Percentiles rank a stretch among this genome's conserved stretches.
These are phyloP conservation scores for Kryptolebias marmoratus DNA, from an alignment of 2,113 vertebrate species.

Conservation along the genomic window DNA sequence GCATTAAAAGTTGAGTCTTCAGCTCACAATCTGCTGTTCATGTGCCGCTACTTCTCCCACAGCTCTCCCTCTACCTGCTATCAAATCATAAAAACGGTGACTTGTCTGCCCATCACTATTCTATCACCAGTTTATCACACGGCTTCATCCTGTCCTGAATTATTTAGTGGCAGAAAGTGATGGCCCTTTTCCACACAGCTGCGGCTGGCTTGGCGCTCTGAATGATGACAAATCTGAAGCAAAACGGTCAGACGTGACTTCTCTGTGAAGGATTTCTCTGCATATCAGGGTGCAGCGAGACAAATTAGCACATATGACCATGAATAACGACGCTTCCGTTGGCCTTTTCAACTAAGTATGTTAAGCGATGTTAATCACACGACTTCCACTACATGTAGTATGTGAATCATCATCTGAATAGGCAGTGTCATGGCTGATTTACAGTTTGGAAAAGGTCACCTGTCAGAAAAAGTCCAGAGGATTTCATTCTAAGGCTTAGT, in stretches of 20 bases:
- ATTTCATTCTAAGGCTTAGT: not conserved
- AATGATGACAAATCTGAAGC: slow-evolving; percentile 26
- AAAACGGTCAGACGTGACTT: slow-evolving; percentile 22
- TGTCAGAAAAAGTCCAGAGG: not conserved
- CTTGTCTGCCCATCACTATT: slow-evolving; percentile 20
- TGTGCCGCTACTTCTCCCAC: not conserved
- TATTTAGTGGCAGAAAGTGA: slow-evolving; percentile 49
- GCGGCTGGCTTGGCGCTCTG: slow-evolving; percentile 13
- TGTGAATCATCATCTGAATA: not conserved
- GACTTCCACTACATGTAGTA: not conserved
- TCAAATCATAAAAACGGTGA: slow-evolving; percentile 32
- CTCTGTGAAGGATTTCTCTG: slow-evolving; percentile 20
- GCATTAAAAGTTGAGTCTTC: not conserved
- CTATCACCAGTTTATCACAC: slow-evolving; percentile 38
- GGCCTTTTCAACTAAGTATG: slow-evolving; percentile 7
- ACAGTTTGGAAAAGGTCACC: not conserved
- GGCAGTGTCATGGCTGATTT: not conserved
- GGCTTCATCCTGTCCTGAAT: slow-evolving; percentile 44
- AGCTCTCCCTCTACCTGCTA: slow-evolving; percentile 2
- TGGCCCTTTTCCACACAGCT: slow-evolving; percentile 22
- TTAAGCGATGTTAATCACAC: not conserved
- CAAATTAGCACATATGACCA: not conserved
- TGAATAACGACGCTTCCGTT: slow-evolving; percentile 2
- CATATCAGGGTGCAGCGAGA: not conserved
- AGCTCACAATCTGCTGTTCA: slow-evolving; percentile 2